These are phyloP conservation scores for Ptyas mucosa DNA, from an alignment of 2,113 vertebrate genomes.

Conservation along the genomic window DNA sequence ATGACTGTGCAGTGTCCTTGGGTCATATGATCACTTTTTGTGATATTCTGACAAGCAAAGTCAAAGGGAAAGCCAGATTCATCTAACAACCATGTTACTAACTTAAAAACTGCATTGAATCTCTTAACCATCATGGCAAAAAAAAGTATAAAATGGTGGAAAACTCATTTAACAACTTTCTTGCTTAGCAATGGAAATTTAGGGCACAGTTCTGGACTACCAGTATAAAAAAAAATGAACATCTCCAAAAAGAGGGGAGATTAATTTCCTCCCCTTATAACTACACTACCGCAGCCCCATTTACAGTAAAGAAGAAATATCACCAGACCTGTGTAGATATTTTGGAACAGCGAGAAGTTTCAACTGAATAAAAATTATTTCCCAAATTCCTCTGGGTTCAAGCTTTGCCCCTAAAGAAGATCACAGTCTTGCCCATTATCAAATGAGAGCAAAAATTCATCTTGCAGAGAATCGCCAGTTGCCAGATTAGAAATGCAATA, in stretches of 20 bases:
- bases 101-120: neutral
- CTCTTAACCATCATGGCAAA: neutral
- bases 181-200: neutral
- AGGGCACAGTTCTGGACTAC: neutral
- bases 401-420: neutral
- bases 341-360: neutral
- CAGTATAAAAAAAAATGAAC: neutral
- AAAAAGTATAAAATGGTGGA: neutral
- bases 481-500: neutral
- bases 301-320: neutral
- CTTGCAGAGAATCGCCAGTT: neutral
- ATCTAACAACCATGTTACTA: neutral
- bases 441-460: neutral
- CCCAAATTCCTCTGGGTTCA: neutral
- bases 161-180: neutral
- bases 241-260: neutral
- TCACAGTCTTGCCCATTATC: neutral
- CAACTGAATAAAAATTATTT: neutral
- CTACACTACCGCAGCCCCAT: neutral
- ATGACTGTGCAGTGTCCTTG: neutral
- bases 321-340: neutral
- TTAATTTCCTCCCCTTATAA: neutral
- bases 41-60: neutral
- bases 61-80: neutral
- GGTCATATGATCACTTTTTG: neutral